Conservation (phyloP, 2,888 invertebrate species). For the Stictocephala bisonia region DNA sequence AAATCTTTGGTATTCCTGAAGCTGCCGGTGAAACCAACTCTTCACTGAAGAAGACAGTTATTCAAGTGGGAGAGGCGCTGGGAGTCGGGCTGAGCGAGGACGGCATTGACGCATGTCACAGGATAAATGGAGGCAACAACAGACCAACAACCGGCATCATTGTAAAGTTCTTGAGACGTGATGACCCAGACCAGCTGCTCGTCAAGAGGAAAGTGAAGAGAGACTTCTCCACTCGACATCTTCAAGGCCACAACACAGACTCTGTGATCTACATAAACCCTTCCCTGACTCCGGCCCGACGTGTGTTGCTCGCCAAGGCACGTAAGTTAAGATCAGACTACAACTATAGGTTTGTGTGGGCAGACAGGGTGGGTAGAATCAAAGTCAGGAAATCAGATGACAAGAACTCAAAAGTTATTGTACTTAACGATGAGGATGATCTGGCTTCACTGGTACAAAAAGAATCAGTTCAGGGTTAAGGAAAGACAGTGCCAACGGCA, state of each 20-base stretch:
- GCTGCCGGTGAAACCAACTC: background rate
- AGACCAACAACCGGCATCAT: constrained; percentile 15
- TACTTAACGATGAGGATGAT: background rate
- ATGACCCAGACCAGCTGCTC: constrained; percentile 1
- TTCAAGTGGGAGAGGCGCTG: background rate
- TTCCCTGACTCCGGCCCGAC: background rate
- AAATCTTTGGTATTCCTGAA: constrained; percentile 22
- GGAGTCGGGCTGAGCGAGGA: background rate
- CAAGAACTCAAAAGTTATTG: background rate
- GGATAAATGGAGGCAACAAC: constrained; percentile 28
- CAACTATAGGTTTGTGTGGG: constrained; percentile 18
- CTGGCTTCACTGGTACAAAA: background rate
- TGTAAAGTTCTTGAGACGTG: constrained; percentile 16
- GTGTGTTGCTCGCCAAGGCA: constrained; percentile 12
- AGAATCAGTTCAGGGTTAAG: no score
- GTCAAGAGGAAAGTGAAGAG: background rate
- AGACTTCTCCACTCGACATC: constrained; percentile 16
- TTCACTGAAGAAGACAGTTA: background rate
- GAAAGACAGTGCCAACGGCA: no score
- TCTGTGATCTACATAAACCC: constrained; percentile 2
- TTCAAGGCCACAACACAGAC: background rate
- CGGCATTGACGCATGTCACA: constrained; percentile 23
- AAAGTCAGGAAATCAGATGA: constrained; percentile 12
- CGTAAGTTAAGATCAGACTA: constrained; percentile 23
- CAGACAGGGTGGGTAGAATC: constrained; percentile 13